These are phyloP conservation scores for Nomada flava DNA, from an alignment of 2,888 invertebrate genomes.

Conservation along the genomic window DNA sequence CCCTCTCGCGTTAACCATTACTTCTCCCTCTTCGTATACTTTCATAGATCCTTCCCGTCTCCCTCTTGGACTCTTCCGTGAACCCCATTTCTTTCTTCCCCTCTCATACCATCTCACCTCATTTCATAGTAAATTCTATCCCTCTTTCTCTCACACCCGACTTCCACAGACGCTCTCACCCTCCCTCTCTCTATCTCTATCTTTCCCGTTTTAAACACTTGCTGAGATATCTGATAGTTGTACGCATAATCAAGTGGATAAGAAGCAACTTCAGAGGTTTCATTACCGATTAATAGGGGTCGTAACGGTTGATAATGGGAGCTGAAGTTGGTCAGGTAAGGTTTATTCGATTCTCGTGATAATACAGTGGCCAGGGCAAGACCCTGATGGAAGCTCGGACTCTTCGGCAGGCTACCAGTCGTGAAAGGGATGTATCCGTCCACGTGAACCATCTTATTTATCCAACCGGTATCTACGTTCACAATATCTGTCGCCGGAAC, in stretches of 20 bases:
- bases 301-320: constrained; percentile 80
- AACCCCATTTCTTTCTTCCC: background rate
- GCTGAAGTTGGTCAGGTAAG: constrained; percentile 74
- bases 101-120: background rate
- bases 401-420: constrained; percentile 90
- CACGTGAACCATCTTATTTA: constrained; percentile 80
- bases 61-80: constrained; percentile 24
- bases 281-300: constrained; percentile 81
- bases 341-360: constrained; percentile 74
- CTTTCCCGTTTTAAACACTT: background rate
- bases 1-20: constrained; percentile 5
- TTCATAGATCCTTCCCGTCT: background rate
- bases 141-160: background rate
- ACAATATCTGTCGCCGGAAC: constrained; percentile 8
- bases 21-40: background rate
- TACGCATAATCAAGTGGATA: background rate
- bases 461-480: constrained; percentile 15
- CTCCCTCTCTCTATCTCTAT: background rate
- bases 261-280: constrained; percentile 6
- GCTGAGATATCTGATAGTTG: constrained; percentile 7
- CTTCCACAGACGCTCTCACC: background rate
- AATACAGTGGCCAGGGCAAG: constrained; percentile 90
- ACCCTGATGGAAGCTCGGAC: constrained; percentile 95
- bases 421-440: constrained; percentile 80
- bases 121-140: background rate